A percentile compares a stretch with the other conserved stretches of the same genome.
Evolutionary conservation across 2,113 vertebrate genomes (phyloP).

Genomic region (Clupea harengus): DNA sequence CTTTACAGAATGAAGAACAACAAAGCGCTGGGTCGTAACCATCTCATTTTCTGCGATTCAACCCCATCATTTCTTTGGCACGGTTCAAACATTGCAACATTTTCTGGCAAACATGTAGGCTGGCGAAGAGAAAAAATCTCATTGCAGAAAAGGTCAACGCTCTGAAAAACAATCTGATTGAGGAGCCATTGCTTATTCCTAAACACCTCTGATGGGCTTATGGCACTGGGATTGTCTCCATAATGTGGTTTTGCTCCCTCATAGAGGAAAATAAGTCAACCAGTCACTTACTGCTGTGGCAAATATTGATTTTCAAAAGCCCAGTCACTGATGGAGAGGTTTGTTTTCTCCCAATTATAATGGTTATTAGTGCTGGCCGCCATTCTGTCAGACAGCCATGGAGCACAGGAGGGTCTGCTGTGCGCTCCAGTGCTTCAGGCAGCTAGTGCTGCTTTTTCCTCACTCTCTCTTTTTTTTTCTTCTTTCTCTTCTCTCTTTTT

Average conservation of each 20-base stretch:
- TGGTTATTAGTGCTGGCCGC: neutral
- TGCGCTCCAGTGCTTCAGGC: neutral
- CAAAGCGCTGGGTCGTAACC: neutral
- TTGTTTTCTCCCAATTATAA: neutral
- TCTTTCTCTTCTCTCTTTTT: neutral
- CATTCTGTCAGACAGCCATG: neutral
- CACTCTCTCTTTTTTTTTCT: neutral
- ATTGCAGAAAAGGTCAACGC: neutral
- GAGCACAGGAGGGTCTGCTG: neutral
- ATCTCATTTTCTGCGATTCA: slow-evolving; percentile 1
- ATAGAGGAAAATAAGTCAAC: neutral
- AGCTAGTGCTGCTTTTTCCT: neutral
- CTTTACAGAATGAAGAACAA: neutral
- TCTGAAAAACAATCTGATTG: neutral
- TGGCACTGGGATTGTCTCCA: neutral
- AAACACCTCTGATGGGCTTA: neutral
- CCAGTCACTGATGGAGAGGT: neutral
- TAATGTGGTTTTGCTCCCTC: neutral
- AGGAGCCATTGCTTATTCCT: neutral
- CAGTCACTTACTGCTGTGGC: slow-evolving; percentile 21
- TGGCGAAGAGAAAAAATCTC: neutral
- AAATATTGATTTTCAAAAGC: slow-evolving; percentile 25
- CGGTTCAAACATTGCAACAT: neutral
- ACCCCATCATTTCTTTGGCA: slow-evolving; percentile 6
- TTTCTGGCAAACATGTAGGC: neutral